Evolutionary conservation across 2,113 vertebrate genomes (phyloP), one percentile per base, ranked within the genome.

Genomic region (Motacilla tschutschensis): DNA sequence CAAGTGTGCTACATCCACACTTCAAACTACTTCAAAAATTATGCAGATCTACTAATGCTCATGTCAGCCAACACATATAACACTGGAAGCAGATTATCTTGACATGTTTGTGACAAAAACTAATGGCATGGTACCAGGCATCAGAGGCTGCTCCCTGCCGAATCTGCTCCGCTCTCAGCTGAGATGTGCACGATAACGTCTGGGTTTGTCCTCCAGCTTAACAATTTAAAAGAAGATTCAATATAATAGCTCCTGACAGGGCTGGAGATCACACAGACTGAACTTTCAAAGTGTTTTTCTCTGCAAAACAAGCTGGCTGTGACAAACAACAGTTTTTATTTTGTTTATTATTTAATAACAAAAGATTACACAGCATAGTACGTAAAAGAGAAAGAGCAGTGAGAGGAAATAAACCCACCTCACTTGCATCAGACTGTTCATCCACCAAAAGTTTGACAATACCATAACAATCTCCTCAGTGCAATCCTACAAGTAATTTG

Each of bases 291-390:
- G 88, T 16, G 51, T 74, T 74, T 50, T 82, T 76, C 86, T 40
- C 62, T 31, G 88, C 41, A 79, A 91, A 94, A 72, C 81, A 82
- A 90, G 85, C 86, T 77, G 72, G 75, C 87, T 93, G 73, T 93
- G 92, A 88, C 67, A 92, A 95, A 95, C 92, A 94, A 88, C 86
- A 70, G 88, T 47, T 95, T 91, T 88, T 94, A 88, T 89, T 94
- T 91, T 92, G 83, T 72, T 94, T 94, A 93, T 94, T 92, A 87
- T 92, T 95, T 93, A 93, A 91, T 86, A 89, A 86, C 57, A 79
- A 79, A 94, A 89, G 88, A 94, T 83, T 89, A 93, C 54, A 87
- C 31, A 20, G 74, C 48, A 57, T 12, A 77, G 78, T 17, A 87
- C 88, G 79, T 48, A 63, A 89, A 82, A 50, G 2, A 82, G 66